These are phyloP conservation scores for Catharus ustulatus DNA, from an alignment of 2,797 vertebrate genomes.

Conservation along the genomic window DNA sequence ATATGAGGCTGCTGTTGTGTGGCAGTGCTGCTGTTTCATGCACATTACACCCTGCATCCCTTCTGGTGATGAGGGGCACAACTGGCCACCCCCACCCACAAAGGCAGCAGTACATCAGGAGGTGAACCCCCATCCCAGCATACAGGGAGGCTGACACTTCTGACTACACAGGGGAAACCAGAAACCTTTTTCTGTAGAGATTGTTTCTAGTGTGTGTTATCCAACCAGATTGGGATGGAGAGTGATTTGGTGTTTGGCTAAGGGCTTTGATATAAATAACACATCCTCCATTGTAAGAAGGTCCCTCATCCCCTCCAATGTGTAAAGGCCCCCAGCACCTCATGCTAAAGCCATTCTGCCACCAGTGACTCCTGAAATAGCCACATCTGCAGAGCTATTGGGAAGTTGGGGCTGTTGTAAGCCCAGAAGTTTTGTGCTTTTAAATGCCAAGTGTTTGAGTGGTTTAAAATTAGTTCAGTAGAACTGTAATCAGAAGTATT, in stretches of 20 bases:
- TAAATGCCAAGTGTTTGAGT: neutral
- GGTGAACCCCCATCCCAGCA: neutral
- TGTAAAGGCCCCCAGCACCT: neutral
- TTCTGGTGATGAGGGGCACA: fast-evolving
- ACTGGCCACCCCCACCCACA: fast-evolving
- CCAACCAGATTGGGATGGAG: neutral
- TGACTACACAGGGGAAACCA: fast-evolving
- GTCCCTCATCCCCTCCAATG: neutral
- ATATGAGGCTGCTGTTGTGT: fast-evolving
- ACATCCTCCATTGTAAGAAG: neutral
- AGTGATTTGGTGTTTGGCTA: neutral
- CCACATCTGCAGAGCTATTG: neutral
- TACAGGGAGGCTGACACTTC: fast-evolving
- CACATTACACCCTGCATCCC: neutral
- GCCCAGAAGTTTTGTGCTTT: neutral
- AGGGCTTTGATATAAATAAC: neutral
- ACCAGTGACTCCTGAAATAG: neutral
- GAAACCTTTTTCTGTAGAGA: neutral
- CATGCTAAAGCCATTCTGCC: neutral
- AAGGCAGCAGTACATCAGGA: neutral
- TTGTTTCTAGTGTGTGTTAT: neutral
- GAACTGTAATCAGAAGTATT: conserved; percentile 14
- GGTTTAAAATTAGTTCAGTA: conserved; percentile 37
- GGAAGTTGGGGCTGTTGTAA: neutral
- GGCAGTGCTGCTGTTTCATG: neutral